Conservation (phyloP, 2,113 vertebrate genomes). For the Crotophaga sulcirostris region DNA sequence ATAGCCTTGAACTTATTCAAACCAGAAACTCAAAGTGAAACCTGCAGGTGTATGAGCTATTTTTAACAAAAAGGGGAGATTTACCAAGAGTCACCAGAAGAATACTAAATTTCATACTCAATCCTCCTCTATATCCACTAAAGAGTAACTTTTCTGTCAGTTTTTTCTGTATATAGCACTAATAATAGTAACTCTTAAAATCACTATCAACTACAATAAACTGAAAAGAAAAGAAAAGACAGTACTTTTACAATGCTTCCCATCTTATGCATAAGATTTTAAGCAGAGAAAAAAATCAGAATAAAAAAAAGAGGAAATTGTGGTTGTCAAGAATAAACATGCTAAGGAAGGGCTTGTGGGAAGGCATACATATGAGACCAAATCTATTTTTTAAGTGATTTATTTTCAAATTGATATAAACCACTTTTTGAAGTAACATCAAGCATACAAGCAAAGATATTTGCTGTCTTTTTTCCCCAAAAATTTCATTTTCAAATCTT, state of each 20-base stretch:
- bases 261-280: background rate
- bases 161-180: background rate
- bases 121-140: background rate
- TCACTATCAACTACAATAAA: background rate
- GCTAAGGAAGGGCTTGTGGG: background rate
- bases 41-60: background rate
- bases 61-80: background rate
- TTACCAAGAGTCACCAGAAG: background rate
- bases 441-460: background rate
- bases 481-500: background rate
- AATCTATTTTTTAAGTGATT: background rate
- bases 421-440: background rate
- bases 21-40: background rate
- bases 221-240: background rate
- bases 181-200: background rate
- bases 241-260: background rate
- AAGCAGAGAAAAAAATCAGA: background rate
- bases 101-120: background rate
- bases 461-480: background rate
- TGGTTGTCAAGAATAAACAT: background rate
- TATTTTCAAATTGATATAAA: background rate
- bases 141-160: background rate
- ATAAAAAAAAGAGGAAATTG: constrained; percentile 21
- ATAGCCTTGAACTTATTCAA: background rate
- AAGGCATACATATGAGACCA: background rate